These are phyloP conservation scores for Magallana nippona DNA, from an alignment of 2,888 invertebrate species.

Conservation along the genomic window DNA sequence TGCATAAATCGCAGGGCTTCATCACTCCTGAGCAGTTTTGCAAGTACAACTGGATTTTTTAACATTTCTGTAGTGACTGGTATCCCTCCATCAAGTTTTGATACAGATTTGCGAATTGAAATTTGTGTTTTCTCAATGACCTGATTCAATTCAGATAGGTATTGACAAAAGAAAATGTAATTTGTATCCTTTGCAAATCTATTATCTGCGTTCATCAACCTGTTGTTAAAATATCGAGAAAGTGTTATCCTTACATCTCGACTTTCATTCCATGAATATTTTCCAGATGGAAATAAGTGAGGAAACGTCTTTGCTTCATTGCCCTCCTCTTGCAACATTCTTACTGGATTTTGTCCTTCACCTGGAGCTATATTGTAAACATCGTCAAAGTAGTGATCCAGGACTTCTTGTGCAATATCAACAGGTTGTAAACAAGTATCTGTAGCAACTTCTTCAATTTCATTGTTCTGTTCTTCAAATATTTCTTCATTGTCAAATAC, in stretches of 20 bases:
- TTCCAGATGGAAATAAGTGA: conserved; percentile 45
- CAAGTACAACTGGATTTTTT: conserved; percentile 36
- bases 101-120: conserved; percentile 4
- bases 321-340: conserved; percentile 41
- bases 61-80: conserved; percentile 41
- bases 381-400: conserved; percentile 44
- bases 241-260: conserved; percentile 40
- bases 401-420: conserved; percentile 46
- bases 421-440: conserved; percentile 54
- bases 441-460: conserved; percentile 16
- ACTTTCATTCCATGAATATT: conserved; percentile 30
- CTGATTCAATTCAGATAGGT: conserved; percentile 11
- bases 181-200: conserved; percentile 42
- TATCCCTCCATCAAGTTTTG: conserved; percentile 6
- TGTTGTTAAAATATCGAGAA: conserved; percentile 43
- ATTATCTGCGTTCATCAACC: conserved; percentile 43
- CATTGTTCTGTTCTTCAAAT: conserved; percentile 8
- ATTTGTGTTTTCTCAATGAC: conserved; percentile 27
- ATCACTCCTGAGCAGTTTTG: conserved; percentile 43
- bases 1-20: conserved; percentile 51
- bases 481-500: neutral
- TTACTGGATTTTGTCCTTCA: conserved; percentile 47
- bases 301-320: conserved; percentile 49
- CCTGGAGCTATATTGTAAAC: conserved; percentile 50
- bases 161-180: conserved; percentile 17